phyloP scores from a whole-genome alignment of 1,140 invertebrate species.

The Dinothrombium tinctorium region DNA sequence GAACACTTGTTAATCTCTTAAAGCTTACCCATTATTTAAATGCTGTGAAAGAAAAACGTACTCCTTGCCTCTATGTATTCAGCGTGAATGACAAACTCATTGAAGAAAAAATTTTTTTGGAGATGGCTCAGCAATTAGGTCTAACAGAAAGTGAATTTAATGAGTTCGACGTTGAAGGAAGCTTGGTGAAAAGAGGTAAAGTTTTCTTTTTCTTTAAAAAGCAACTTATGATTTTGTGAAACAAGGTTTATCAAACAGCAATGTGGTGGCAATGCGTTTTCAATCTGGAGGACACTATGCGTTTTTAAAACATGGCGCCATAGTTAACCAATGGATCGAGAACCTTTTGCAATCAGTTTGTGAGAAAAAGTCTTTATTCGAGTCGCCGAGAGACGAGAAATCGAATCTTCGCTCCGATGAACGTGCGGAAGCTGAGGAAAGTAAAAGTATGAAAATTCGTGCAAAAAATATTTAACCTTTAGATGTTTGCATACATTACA shows the following conservation, averaged over 20 bases:
- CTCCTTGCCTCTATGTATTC: slow-evolving; percentile 12
- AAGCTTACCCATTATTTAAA: not conserved
- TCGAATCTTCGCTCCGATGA: too few relatives aligned
- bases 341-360: too few relatives aligned
- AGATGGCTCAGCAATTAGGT: slow-evolving; percentile 11
- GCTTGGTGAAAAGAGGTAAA: not conserved
- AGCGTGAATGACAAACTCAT: slow-evolving; percentile 14
- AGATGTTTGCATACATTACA: too few relatives aligned
- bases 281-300: slow-evolving; percentile 10
- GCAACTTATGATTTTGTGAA: too few relatives aligned
- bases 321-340: slow-evolving; percentile 7
- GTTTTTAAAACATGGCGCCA: slow-evolving; percentile 7
- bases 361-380: too few relatives aligned
- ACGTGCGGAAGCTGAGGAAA: too few relatives aligned
- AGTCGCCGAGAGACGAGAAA: too few relatives aligned
- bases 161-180: slow-evolving; percentile 10
- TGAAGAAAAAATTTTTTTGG: slow-evolving; percentile 11
- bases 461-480: too few relatives aligned
- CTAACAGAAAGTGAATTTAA: slow-evolving; percentile 5
- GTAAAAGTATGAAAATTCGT: too few relatives aligned
- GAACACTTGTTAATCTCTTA: not conserved
- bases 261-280: slow-evolving; percentile 6
- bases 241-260: not conserved
- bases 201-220: not conserved
- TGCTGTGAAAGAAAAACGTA: not conserved